These are phyloP conservation scores for Wasmannia auropunctata DNA, from an alignment of 1,140 invertebrate genomes.

Conservation along the genomic window DNA sequence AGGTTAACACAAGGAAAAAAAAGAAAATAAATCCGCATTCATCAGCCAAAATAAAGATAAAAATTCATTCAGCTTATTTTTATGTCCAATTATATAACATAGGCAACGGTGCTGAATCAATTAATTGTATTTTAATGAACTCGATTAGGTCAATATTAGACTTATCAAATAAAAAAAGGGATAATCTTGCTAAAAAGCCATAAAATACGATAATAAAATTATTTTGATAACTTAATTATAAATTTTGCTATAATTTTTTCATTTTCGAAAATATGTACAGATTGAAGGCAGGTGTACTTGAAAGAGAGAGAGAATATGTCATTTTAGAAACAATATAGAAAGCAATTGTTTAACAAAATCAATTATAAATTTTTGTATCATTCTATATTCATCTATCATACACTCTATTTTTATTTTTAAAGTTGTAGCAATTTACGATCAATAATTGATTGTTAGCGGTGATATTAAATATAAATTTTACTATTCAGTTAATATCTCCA, in stretches of 20 bases:
- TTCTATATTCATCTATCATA: conserved; percentile 1
- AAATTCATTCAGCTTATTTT: neutral
- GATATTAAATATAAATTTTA: neutral
- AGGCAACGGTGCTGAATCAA: neutral
- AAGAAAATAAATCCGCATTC: neutral
- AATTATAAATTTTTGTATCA: neutral
- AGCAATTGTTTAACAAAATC: neutral
- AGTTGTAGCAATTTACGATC: neutral
- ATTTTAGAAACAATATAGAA: conserved; percentile 52
- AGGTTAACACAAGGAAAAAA: neutral
- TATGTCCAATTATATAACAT: neutral
- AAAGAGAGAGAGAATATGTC: conserved; percentile 43
- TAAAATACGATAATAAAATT: conserved; percentile 10
- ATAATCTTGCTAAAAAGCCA: neutral
- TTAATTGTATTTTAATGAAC: neutral
- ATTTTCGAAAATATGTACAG: conserved; percentile 52
- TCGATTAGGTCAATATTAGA: neutral
- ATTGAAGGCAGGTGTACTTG: conserved; percentile 35
- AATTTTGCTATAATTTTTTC: neutral
- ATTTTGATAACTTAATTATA: neutral
- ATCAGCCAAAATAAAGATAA: conserved; percentile 4
- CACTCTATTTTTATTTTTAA: neutral
- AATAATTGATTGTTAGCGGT: neutral
- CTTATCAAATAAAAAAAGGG: neutral
- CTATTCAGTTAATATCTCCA: neutral